Evolutionary conservation across 2,888 invertebrate species (phyloP).

Genomic region (Pantelozetes paolii): DNA sequence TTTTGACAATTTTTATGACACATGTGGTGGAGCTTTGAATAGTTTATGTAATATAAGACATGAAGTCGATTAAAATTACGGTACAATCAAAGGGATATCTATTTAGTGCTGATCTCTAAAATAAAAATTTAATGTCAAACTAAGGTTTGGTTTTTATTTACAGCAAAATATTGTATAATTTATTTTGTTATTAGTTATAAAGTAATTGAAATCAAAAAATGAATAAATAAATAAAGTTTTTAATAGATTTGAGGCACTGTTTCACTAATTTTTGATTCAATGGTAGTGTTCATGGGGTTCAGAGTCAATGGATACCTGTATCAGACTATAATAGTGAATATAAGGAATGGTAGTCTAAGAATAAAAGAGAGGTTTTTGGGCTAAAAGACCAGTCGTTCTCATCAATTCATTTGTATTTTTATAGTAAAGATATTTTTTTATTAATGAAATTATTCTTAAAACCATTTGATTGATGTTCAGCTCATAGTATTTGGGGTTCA

Average conservation of each 20-base stretch:
- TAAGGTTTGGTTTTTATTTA: too few species aligned
- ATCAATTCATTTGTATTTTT: slow-evolving; percentile 2
- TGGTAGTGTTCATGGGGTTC: slow-evolving; percentile 19
- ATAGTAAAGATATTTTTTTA: slow-evolving; percentile 7
- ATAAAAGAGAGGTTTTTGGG: too few species aligned
- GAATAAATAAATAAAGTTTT: slow-evolving; percentile 1
- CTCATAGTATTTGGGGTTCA: slow-evolving; percentile 30
- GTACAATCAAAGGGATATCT: slow-evolving; percentile 13
- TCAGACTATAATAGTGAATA: background rate
- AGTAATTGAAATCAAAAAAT: background rate
- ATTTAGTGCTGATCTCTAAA: background rate
- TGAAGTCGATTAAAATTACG: slow-evolving; percentile 23
- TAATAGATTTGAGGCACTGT: slow-evolving; percentile 4
- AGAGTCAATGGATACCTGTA: background rate
- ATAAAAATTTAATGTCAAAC: too few species aligned
- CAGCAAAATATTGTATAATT: too few species aligned
- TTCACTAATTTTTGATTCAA: background rate
- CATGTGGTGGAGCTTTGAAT: background rate
- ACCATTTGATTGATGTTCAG: slow-evolving; percentile 15
- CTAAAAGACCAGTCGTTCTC: background rate
- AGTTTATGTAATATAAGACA: background rate
- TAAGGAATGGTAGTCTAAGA: background rate
- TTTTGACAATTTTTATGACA: slow-evolving; percentile 30
- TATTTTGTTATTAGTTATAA: slow-evolving; percentile 6
- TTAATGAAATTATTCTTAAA: slow-evolving; percentile 30